Evolutionary conservation across 2,113 vertebrate genomes (phyloP).

Genomic region (Emydura subglobosa): DNA sequence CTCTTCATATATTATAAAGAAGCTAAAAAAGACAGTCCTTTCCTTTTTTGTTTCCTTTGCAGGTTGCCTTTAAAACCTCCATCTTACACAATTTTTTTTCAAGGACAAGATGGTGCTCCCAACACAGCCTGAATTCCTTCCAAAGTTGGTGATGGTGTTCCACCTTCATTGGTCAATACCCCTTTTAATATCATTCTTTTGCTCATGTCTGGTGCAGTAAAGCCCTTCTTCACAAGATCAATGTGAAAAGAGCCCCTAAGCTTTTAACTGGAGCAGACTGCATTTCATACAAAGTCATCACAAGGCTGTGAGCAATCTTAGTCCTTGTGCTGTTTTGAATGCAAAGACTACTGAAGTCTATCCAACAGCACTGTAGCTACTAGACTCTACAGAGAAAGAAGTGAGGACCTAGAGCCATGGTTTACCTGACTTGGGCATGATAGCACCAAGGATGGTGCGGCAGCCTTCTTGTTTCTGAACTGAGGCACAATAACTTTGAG

Average conservation of each 20-base stretch:
- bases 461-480: not conserved
- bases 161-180: not conserved
- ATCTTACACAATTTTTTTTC: not conserved
- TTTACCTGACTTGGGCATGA: not conserved
- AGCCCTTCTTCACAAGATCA: not conserved
- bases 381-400: not conserved
- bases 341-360: not conserved
- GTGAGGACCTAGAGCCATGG: not conserved
- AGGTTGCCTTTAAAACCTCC: not conserved
- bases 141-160: not conserved
- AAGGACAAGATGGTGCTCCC: not conserved
- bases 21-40: not conserved
- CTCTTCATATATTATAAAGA: not conserved
- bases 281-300: not conserved
- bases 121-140: not conserved
- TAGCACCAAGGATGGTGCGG: not conserved
- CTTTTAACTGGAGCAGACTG: not conserved
- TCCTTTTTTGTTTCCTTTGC: not conserved
- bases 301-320: not conserved
- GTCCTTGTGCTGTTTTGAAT: not conserved
- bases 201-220: too few species aligned
- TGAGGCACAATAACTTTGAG: not conserved
- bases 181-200: not conserved
- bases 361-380: not conserved
- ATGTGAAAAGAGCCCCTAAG: not conserved